Evolutionary conservation across 2,113 vertebrate species (phyloP), one percentile per base, ranked within the genome.

Genomic region (Mirza zaza): DNA sequence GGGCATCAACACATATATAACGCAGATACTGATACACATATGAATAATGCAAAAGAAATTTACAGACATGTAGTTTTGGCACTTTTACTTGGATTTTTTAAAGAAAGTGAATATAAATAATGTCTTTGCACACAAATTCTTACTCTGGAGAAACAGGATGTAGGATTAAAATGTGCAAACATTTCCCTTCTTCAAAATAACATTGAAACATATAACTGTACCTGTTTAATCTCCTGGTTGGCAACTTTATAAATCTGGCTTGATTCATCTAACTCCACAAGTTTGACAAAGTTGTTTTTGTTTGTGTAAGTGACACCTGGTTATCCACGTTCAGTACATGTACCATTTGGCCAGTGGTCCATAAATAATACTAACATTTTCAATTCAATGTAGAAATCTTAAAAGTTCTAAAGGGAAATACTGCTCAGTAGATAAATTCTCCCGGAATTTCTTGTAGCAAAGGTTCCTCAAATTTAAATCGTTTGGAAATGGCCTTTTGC

Each of bases 401-500:
- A 95, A 95, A 96, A 83, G 95, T 82, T 70, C 27, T 82, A 90
- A 85, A 96, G 34, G 73, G 87, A 96, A 82, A 63, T 48, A 87
- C 34, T 96, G 95, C 91, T 99, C 98, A 99, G 98, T 99, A 99
- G 98, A 99, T 99, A 98, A 99, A 99, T 97, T 99, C 99, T 97
- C 99, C 99, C 8, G 99, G 98, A 96, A 99, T 98, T 97, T 99
- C 99, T 98, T 99, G 99, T 93, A 99, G 98, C 67, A 99, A 98
- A 20, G 99, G 99, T 96, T 99, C 99, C 98, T 99, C 99, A 94
- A 99, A 99, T 97, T 99, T 99, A 98, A 99, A 99, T 97, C 99
- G 98, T 88, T 99, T 99, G 97, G 99, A 99, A 98, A 99, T 98
- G 90, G 98, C 99, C 98, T 99, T 99, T 97, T 99, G 99, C 92